Evolutionary conservation across 2,113 vertebrate genomes (phyloP), one percentile per base, ranked within the genome.

Genomic region (Glaucidium brasilianum): DNA sequence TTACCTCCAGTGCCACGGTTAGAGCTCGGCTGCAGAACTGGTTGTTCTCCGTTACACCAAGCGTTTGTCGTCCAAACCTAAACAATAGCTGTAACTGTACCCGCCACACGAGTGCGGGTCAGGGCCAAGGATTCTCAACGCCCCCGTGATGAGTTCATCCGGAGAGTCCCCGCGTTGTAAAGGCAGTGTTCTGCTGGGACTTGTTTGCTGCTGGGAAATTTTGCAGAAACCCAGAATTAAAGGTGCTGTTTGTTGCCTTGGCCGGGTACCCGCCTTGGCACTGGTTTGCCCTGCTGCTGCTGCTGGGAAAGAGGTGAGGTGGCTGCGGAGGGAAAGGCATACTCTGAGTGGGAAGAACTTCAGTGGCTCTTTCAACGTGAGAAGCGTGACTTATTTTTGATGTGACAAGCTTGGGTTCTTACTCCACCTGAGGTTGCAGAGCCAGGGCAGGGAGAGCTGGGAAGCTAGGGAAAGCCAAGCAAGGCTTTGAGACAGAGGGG

Each of bases 121-220:
- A n/a, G 93, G 66, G 73, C 86, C 21, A 23, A 68, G 81, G 56
- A 13, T 55, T 75, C 86, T 68, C 69, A 78, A 9, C 15, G 1
- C 47, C 58, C 76, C 78, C 8, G 0, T 21, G 82, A 26, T 35
- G 85, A 58, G 76, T 75, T 96, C 93, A 89, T 17, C 49, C 0
- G 10, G 76, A 92, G 93, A 87, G 88, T 81, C 93, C 92, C 92
- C 1, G 1, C 53, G 0, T 26, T 92, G 94, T 56, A 63, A 21
- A 63, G 90, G 81, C 66, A 37, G 3, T 11, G 81, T 62, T 37
- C 75, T 82, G 92, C 89, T 53, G 62, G 62, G 87, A n/a, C 96
- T 95, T 96, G 96, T 88, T 94, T 60, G 71, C 62, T 73, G 71
- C 86, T 55, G 95, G 96, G 96, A 95, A 97, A 62, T 79, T 50